phyloP scores from a whole-genome alignment of 2,888 invertebrate genomes.

The Mythimna ferrago region DNA sequence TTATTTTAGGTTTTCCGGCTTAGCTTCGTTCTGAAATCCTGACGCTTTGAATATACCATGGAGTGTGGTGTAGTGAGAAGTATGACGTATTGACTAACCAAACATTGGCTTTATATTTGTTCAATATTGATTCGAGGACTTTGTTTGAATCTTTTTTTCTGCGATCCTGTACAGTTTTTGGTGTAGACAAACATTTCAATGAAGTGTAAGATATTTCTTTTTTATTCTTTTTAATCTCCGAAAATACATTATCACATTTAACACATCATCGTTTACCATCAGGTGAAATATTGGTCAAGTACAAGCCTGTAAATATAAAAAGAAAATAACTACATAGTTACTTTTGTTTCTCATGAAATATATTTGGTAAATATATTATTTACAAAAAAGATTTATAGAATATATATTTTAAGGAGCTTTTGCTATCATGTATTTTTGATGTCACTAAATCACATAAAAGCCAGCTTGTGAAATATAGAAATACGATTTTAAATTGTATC shows the following conservation, averaged over 20 bases:
- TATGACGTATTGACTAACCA: conserved; percentile 12
- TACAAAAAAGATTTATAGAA: neutral
- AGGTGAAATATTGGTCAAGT: too few species aligned
- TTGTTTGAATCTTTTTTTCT: neutral
- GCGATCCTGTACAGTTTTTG: neutral
- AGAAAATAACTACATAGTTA: neutral
- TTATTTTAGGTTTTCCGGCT: conserved; percentile 22
- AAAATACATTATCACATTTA: neutral
- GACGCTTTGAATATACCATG: neutral
- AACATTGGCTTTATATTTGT: neutral
- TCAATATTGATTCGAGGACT: neutral
- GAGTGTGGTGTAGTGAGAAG: neutral
- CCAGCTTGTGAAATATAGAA: conserved; percentile 2
- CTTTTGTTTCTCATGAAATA: neutral
- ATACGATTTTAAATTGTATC: conserved; percentile 9
- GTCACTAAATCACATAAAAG: conserved; percentile 12
- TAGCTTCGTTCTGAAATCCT: neutral
- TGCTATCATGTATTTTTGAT: conserved; percentile 13
- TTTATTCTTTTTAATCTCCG: neutral
- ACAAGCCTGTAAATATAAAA: too few species aligned
- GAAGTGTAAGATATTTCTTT: neutral
- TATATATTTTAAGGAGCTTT: conserved; percentile 1
- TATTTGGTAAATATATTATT: neutral
- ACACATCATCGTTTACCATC: too few species aligned
- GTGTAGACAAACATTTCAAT: too few species aligned